Evolutionary conservation across 2,888 invertebrate genomes (phyloP), one percentile per base, ranked within the genome.

Genomic region (Ligdia adustata): DNA sequence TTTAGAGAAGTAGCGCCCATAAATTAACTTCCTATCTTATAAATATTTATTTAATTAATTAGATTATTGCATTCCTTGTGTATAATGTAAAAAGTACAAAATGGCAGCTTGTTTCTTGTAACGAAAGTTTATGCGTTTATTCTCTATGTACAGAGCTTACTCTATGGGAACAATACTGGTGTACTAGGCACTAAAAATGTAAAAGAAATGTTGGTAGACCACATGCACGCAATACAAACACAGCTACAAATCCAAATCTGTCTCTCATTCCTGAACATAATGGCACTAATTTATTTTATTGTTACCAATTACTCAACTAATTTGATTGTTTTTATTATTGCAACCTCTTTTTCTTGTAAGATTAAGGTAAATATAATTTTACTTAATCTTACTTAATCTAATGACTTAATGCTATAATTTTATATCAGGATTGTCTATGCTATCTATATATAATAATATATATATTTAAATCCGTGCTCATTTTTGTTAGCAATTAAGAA

Each of bases 131-230:
- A 67, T 56, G 60, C 56, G 64, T 66, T 60, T 65, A 55, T 55
- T 53, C 53, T 34, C 47, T 63, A 59, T 55, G 69, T 82, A 84
- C 79, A 78, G 88, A 87, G 88, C 88, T 89, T 89, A 88, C 72
- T 79, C 69, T 76, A 75, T 77, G 89, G 89, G 88, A 89, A 84
- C 89, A 89, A 89, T 84, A 79, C 81, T 82, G 81, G 81, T 72
- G 69, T 82, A 81, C 71, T 49, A 49, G 38, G 12, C 48, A 49
- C 38, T 38, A 33, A 33, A 48, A 37, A 31, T 66, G 64, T 64
- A 59, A 59, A 60, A n/a, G n/a, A n/a, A 66, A 53, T 60, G 57
- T 70, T 64, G 63, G 69, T 66, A 75, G 69, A 49, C 7, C 24
- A 16, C 74, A 67, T 78, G 77, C 79, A 76, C 80, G 80, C 79